These are phyloP conservation scores for Hemibagrus guttatus DNA, from an alignment of 2,797 vertebrate species.

Conservation along the genomic window DNA sequence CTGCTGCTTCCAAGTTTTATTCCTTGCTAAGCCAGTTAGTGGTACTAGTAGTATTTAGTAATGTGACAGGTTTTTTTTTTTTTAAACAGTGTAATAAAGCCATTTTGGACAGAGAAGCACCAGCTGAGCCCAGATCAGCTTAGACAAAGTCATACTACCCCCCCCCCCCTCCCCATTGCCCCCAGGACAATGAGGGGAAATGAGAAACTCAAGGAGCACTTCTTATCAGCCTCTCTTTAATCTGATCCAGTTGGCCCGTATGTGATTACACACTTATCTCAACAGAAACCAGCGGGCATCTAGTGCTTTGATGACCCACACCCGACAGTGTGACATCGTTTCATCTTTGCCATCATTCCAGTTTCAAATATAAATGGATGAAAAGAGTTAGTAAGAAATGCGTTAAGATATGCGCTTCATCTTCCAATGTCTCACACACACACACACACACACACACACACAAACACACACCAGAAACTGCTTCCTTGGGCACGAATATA, in stretches of 20 bases:
- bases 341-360: slow-evolving; percentile 36
- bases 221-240: slow-evolving; percentile 26
- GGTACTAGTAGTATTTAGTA: not conserved
- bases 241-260: slow-evolving; percentile 33
- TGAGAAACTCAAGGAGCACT: slow-evolving; percentile 17
- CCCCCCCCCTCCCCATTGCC: not conserved
- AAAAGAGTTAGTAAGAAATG: slow-evolving; percentile 6
- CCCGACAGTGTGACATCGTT: slow-evolving; percentile 36
- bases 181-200: slow-evolving; percentile 3
- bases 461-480: not conserved
- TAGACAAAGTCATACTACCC: not conserved
- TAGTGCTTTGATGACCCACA: slow-evolving; percentile 40
- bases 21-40: not conserved
- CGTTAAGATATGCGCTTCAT: slow-evolving; percentile 17
- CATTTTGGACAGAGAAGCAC: not conserved
- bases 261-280: slow-evolving; percentile 37
- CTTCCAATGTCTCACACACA: not conserved
- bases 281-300: slow-evolving; percentile 9
- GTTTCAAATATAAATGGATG: slow-evolving; percentile 1
- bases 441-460: not conserved
- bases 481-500: not conserved
- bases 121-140: not conserved
- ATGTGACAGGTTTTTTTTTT: not conserved
- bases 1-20: not conserved
- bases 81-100: not conserved